Conservation (phyloP, 2,797 vertebrate species). For the Pachyuromys duprasi region DNA sequence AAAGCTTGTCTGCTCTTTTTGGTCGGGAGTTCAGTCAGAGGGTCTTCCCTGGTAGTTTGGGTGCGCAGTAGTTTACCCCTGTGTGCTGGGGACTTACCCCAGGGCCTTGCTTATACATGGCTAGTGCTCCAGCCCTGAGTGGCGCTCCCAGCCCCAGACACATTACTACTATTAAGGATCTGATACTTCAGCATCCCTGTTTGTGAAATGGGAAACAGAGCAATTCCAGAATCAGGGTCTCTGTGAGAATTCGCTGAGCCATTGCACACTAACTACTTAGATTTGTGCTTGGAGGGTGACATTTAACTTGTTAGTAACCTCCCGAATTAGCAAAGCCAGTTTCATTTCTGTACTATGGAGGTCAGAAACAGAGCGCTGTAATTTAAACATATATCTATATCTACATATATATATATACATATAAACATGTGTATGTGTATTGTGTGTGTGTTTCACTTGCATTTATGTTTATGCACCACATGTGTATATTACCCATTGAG, state of each 20-base stretch:
- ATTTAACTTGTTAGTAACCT: not conserved
- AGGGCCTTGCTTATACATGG: not conserved
- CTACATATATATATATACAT: too few relatives aligned
- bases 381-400: too few relatives aligned
- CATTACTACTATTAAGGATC: not conserved
- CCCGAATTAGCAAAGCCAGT: not conserved
- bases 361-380: not conserved
- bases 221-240: not conserved
- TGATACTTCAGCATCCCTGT: not conserved
- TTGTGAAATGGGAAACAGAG: not conserved
- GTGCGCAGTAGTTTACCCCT: not conserved
- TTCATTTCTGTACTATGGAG: constrained; percentile 25
- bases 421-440: not conserved
- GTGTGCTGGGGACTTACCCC: not conserved
- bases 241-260: not conserved
- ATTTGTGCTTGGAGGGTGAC: not conserved
- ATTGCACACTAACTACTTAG: rapidly evolving
- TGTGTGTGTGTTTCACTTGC: not conserved
- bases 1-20: not conserved
- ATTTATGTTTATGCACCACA: not conserved
- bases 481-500: not conserved
- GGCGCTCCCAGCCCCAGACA: not conserved
- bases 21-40: not conserved
- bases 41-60: not conserved
- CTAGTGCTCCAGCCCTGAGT: not conserved